Evolutionary conservation across 1,140 invertebrate species (phyloP), one percentile per base, ranked within the genome.

Genomic region (Drosophila obscura): DNA sequence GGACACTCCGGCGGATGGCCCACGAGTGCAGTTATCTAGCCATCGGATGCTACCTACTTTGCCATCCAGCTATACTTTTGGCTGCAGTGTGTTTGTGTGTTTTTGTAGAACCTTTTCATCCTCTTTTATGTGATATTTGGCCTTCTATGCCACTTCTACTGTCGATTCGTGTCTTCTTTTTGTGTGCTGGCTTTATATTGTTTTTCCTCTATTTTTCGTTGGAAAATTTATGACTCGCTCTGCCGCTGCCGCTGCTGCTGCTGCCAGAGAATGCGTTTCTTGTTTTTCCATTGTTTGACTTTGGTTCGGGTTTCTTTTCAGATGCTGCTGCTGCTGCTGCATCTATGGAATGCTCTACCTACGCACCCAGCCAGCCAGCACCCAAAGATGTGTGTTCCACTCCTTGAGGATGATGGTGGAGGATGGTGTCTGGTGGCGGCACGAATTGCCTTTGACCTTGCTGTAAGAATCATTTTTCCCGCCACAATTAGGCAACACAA

Each of bases 381-480:
- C 31, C 31, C 31, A 35, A 66, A 60, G 45, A 65, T 62, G 62
- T 57, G 22, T 24, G 4, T 75, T 84, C 61, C 73, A 63, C 76
- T 80, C 76, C 78, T 72, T 66, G 39, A 22, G 61, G 45, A 61
- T 73, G 31, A 9, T 7, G 28, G 0, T 31, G 28, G 28, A 31
- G 2, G 28, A 9, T 8, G 31, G 35, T 39, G 9, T 39, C 35
- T 39, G 35, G 35, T 39, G 35, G 82, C 82, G 75, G 64, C 83
- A 82, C 75, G 65, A 82, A 87, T 88, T 88, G 65, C 79, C 79
- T 82, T 82, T 88, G 83, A 88, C 83, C 83, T 87, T 87, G 83
- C 44, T 66, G 77, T 73, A 56, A 24, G 44, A 80, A 69, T 69
- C 51, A 74, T 51, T 87, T 82, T 81, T 74, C 82, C 75, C 83